phyloP scores from a whole-genome alignment of 2,888 invertebrate genomes.

The Dasypogon diadema region DNA sequence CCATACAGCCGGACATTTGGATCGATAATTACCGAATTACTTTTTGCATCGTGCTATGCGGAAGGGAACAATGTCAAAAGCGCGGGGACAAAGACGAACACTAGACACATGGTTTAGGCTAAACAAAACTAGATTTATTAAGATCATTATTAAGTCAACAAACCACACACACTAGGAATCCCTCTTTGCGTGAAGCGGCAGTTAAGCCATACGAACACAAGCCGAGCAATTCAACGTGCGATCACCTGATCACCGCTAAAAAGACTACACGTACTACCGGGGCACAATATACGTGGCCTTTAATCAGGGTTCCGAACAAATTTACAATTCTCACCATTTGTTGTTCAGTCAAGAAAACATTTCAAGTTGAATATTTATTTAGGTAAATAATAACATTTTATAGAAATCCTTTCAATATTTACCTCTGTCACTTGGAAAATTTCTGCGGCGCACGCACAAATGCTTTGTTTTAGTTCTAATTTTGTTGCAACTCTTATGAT shows the following conservation, averaged over 20 bases:
- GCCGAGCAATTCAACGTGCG: conserved; percentile 1
- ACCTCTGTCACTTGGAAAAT: conserved; percentile 23
- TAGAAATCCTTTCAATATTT: conserved; percentile 1
- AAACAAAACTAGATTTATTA: not conserved
- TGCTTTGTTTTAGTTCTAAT: conserved; percentile 27
- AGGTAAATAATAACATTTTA: too few relatives aligned
- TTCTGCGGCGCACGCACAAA: conserved; percentile 13
- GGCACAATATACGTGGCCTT: conserved; percentile 19
- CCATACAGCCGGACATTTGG: not conserved
- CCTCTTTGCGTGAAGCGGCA: too few relatives aligned
- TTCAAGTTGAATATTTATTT: not conserved
- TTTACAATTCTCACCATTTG: too few relatives aligned
- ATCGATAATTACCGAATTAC: not conserved
- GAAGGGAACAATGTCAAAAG: too few relatives aligned
- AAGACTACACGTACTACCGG: conserved; percentile 1
- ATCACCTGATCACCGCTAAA: conserved; percentile 31
- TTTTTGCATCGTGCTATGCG: too few relatives aligned
- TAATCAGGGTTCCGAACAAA: too few relatives aligned
- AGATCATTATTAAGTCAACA: not conserved
- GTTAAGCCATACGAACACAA: too few relatives aligned
- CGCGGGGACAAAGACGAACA: too few relatives aligned
- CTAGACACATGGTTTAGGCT: not conserved
- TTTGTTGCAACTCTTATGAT: conserved; percentile 38
- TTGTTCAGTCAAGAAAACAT: too few relatives aligned
- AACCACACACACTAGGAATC: too few relatives aligned